Evolutionary conservation across 2,797 vertebrate species (phyloP).

Genomic region (Apogon hyalosoma): DNA sequence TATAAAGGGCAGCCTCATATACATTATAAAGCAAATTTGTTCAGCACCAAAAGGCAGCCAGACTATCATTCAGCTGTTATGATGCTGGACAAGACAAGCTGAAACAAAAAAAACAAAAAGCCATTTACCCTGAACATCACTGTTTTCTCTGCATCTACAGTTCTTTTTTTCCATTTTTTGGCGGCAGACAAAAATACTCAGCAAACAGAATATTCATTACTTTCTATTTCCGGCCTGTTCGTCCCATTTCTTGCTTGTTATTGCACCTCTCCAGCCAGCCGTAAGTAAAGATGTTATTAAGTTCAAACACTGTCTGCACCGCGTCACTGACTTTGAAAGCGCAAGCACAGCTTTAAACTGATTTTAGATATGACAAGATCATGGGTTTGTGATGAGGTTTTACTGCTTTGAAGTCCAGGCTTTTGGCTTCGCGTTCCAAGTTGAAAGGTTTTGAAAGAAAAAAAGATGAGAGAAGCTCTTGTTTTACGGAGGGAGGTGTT

Average conservation of each 20-base stretch:
- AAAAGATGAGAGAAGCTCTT: constrained; percentile 14
- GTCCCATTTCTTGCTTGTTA: background rate
- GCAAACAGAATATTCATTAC: constrained; percentile 1
- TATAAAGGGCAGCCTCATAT: no score
- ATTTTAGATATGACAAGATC: background rate
- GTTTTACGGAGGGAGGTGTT: constrained; percentile 43
- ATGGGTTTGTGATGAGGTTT: background rate
- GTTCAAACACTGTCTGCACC: background rate
- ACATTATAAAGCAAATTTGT: no score
- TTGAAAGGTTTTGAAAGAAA: constrained; percentile 1
- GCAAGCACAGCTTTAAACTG: background rate
- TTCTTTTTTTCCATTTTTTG: background rate
- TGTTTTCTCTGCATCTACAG: constrained; percentile 4
- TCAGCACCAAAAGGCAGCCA: no score
- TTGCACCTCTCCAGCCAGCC: constrained; percentile 12
- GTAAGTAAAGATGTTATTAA: constrained; percentile 19
- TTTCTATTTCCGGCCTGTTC: constrained; percentile 7
- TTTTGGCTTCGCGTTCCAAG: background rate
- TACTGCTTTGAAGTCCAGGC: background rate
- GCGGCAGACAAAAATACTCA: background rate
- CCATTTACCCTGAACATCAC: no score
- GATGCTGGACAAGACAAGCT: no score
- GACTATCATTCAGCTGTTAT: no score
- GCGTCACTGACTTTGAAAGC: background rate
- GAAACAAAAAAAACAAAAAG: no score